These are phyloP conservation scores for Bombus breviceps DNA, from an alignment of 1,140 invertebrate genomes.

Conservation along the genomic window DNA sequence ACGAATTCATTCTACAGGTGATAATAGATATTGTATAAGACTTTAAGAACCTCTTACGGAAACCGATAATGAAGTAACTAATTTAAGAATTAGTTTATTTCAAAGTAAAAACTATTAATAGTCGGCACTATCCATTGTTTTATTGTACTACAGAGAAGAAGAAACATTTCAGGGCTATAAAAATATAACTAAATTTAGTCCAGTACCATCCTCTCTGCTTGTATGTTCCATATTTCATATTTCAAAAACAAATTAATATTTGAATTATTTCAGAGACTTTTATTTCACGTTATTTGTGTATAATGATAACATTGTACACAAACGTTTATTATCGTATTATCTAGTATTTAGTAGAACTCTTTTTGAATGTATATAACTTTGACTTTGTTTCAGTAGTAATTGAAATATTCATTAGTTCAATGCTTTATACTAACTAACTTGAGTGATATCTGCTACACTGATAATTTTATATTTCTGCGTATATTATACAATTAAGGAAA, in stretches of 20 bases:
- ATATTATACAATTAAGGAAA: background rate
- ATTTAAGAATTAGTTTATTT: background rate
- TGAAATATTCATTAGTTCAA: background rate
- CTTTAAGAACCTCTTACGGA: background rate
- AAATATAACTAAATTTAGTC: background rate
- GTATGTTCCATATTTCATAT: background rate
- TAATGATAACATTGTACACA: background rate
- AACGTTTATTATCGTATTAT: background rate
- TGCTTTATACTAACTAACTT: too few species aligned
- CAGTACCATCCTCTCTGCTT: background rate
- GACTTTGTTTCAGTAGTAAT: background rate
- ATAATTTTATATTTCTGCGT: background rate
- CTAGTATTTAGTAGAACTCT: background rate
- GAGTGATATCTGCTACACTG: background rate
- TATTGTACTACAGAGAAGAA: background rate
- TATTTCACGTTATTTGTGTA: background rate
- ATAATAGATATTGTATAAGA: background rate
- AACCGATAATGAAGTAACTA: background rate
- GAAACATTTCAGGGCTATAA: background rate
- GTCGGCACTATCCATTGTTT: background rate
- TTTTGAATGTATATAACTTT: background rate
- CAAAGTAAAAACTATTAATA: background rate
- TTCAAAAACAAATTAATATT: background rate
- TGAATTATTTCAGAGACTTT: background rate
- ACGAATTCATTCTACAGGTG: slow-evolving; percentile 22